phyloP scores from a whole-genome alignment of 2,113 vertebrate species.

The Phycodurus eques region DNA sequence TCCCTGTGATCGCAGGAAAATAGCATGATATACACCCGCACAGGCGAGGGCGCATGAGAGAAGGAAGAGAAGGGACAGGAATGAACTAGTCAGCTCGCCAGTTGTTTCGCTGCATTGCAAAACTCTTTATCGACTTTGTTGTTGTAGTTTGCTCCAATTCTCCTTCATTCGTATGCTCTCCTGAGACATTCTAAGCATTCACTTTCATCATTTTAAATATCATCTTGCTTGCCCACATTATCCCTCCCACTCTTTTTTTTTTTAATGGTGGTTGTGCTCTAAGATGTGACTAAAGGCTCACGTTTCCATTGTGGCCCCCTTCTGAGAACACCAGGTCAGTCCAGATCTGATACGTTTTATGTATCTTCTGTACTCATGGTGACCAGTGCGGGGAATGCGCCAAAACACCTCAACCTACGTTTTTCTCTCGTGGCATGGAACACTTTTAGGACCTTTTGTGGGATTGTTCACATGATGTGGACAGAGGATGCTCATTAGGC shows the following conservation, averaged over 20 bases:
- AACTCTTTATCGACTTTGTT: conserved; percentile 43
- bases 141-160: conserved; percentile 34
- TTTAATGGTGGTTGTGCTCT: conserved; percentile 3
- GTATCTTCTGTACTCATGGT: conserved; percentile 69
- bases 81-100: conserved; percentile 56
- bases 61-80: conserved; percentile 55
- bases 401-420: conserved; percentile 60
- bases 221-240: background rate
- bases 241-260: background rate
- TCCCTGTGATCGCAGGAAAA: conserved; percentile 54
- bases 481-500: conserved; percentile 56
- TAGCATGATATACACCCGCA: conserved; percentile 49
- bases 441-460: conserved; percentile 61
- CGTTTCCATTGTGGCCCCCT: conserved; percentile 35
- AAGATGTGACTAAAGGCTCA: conserved; percentile 30
- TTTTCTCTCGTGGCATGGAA: conserved; percentile 51
- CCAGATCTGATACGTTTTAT: conserved; percentile 69
- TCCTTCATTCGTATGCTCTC: conserved; percentile 14
- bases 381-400: conserved; percentile 65
- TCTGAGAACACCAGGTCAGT: conserved; percentile 54
- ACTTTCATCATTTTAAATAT: background rate
- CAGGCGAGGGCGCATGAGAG: conserved; percentile 43
- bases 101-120: conserved; percentile 57
- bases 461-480: conserved; percentile 65
- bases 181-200: conserved; percentile 2